Evolutionary conservation across 2,888 invertebrate genomes (phyloP), one percentile per base, ranked within the genome.

Genomic region (Cryptophagus acutangulus): DNA sequence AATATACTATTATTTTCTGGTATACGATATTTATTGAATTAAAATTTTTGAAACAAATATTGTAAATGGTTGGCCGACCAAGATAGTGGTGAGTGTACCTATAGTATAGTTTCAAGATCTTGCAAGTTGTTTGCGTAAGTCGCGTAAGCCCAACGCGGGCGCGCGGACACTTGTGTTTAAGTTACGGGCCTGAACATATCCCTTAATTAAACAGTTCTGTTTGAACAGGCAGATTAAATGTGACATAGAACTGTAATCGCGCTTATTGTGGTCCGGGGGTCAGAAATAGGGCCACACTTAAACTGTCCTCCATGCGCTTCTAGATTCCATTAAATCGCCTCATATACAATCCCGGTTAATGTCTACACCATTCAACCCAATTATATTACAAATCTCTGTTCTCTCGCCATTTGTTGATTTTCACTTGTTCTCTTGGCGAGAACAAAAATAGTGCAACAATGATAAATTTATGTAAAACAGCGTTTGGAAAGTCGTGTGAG

Each of bases 221-320:
- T 70, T 70, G 70, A 69, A 69, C 69, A 67, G 65, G 67, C 66
- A 69, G 70, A 70, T 70, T 70, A 70, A 68, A 70, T 70, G 69
- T 70, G 70, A 70, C 70, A 67, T 61, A 65, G 68, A 69, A 69
- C 63, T 69, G 69, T 70, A 70, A 70, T 69, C 66, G 67, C 61
- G 69, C 69, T 69, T 69, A 70, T 70, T 70, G 70, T 70, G 69
- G 68, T 61, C 60, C 60, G 54, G 45, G 59, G 59, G 55, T 52
- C 57, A 54, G 48, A n/a, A n/a, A n/a, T n/a, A n/a, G n/a, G 38
- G 49, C 44, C 47, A 39, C 33, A 46, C 46, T 42, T 41, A 44
- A 44, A 48, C 50, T 48, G 50, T 39, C 48, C 48, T 46, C 39
- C 37, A 41, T 33, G 36, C 39, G n/a, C 43, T 31, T 29, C 20